Evolutionary conservation across 2,113 vertebrate species (phyloP).

Genomic region (Engystomops pustulosus): DNA sequence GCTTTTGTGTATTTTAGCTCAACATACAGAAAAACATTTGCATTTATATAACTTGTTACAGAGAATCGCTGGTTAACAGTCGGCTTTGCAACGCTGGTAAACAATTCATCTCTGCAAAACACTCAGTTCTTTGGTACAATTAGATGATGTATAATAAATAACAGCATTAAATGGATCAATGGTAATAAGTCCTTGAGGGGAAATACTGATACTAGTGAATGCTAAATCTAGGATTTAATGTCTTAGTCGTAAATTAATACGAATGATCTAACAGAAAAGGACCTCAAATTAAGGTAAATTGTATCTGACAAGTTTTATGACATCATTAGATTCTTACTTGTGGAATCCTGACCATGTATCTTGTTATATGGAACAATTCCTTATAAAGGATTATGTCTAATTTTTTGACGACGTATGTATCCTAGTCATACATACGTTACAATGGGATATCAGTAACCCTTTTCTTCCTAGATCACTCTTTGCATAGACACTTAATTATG

Average conservation of each 20-base stretch:
- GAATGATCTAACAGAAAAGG: neutral
- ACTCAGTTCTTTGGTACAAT: constrained; percentile 18
- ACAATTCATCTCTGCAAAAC: constrained; percentile 18
- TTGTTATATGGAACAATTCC: neutral
- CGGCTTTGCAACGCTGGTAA: constrained; percentile 27
- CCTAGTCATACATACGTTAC: neutral
- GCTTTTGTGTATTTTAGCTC: constrained; percentile 38
- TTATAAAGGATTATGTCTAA: neutral
- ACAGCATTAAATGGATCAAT: constrained; percentile 46
- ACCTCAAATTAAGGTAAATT: neutral
- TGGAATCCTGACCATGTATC: neutral
- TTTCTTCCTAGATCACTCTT: neutral
- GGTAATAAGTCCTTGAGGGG: constrained; percentile 45
- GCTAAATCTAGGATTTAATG: constrained; percentile 10
- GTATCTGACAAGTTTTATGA: neutral
- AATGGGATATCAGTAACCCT: constrained; percentile 10
- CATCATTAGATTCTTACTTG: neutral
- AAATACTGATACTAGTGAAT: constrained; percentile 32
- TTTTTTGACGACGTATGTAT: neutral
- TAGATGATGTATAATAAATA: constrained; percentile 36
- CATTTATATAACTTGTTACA: constrained; percentile 39
- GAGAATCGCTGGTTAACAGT: constrained; percentile 40
- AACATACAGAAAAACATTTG: constrained; percentile 40
- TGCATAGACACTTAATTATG: constrained; percentile 16
- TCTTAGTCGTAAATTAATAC: neutral